phyloP scores from a whole-genome alignment of 2,888 invertebrate genomes.

The Neocrepidodera transversa region DNA sequence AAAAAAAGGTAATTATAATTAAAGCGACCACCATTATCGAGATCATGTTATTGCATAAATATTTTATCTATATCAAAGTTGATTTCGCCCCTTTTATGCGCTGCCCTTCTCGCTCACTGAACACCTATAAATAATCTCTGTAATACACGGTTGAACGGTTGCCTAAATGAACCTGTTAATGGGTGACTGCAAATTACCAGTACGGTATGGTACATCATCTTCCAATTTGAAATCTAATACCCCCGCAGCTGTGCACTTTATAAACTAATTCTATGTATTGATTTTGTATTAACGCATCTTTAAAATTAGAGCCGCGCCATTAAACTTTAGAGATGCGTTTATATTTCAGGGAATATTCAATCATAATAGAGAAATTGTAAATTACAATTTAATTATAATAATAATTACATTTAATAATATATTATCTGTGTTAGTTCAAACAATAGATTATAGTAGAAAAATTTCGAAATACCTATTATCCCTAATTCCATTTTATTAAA shows the following conservation, averaged over 20 bases:
- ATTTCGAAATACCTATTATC: too few relatives aligned
- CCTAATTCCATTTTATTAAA: too few relatives aligned
- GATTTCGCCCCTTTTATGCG: too few relatives aligned
- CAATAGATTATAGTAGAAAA: too few relatives aligned
- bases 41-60: too few relatives aligned
- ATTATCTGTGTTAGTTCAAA: too few relatives aligned
- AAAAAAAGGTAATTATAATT: too few relatives aligned
- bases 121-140: neutral
- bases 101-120: neutral
- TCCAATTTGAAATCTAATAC: slow-evolving; percentile 11
- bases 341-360: slow-evolving; percentile 13
- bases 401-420: too few relatives aligned
- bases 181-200: neutral
- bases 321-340: slow-evolving; percentile 23
- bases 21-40: too few relatives aligned
- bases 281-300: slow-evolving; percentile 30
- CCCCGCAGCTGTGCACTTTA: slow-evolving; percentile 12
- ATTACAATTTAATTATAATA: slow-evolving; percentile 13
- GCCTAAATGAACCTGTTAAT: slow-evolving; percentile 7
- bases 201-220: slow-evolving; percentile 5
- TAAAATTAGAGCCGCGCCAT: slow-evolving; percentile 30
- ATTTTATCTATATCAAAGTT: too few relatives aligned
- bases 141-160: slow-evolving; percentile 2
- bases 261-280: slow-evolving; percentile 21
- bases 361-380: slow-evolving; percentile 9